Evolutionary conservation across 1,140 invertebrate genomes (phyloP).

Genomic region (Eueides isabella): DNA sequence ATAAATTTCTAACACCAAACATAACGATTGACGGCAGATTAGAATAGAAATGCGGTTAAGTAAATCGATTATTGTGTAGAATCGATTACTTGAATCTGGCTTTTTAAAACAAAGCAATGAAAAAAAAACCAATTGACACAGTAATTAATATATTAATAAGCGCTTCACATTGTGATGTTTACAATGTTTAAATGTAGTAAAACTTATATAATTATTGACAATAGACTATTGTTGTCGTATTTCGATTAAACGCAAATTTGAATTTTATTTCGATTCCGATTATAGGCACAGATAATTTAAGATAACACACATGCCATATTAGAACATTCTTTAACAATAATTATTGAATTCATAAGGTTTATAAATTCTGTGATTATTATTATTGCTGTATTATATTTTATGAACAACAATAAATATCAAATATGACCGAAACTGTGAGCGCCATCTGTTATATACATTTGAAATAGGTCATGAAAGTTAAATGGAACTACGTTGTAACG

Average conservation of each 20-base stretch:
- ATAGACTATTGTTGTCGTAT: too few relatives aligned
- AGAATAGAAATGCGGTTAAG: neutral
- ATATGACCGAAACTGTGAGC: neutral
- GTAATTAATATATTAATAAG: too few relatives aligned
- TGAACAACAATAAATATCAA: neutral
- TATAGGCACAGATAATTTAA: neutral
- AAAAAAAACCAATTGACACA: neutral
- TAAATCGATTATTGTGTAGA: neutral
- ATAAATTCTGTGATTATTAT: too few relatives aligned
- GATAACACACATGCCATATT: too few relatives aligned
- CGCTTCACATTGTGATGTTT: too few relatives aligned
- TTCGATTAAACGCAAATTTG: too few relatives aligned
- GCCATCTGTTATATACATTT: neutral
- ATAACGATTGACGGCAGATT: too few relatives aligned
- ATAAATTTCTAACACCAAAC: conserved; percentile 6
- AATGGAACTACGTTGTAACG: neutral
- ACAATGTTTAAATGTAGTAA: too few relatives aligned
- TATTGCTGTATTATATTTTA: neutral
- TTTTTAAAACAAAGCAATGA: neutral
- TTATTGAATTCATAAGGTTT: too few relatives aligned
- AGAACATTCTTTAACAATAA: too few relatives aligned
- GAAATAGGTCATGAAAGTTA: neutral
- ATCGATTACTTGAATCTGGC: neutral
- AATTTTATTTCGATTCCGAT: too few relatives aligned
- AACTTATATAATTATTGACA: too few relatives aligned